These are phyloP conservation scores for Phalloptychus januarius DNA, from an alignment of 2,797 vertebrate species.

Conservation along the genomic window DNA sequence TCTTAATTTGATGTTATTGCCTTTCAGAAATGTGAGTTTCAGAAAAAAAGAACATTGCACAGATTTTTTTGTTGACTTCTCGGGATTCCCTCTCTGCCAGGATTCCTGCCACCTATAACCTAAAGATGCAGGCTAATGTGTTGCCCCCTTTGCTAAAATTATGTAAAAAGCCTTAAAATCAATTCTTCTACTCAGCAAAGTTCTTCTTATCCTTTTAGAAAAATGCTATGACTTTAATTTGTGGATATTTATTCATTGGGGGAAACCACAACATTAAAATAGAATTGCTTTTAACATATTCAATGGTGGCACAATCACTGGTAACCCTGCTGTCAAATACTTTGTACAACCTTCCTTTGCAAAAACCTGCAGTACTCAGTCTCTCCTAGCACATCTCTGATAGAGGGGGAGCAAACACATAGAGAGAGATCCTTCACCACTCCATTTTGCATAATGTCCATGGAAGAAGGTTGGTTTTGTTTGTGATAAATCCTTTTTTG, in stretches of 20 bases:
- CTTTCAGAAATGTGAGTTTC: not conserved
- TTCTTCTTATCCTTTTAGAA: not conserved
- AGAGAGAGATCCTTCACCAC: not conserved
- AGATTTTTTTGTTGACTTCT: not conserved
- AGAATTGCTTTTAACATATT: not conserved
- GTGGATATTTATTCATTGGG: not conserved
- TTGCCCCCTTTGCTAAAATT: not conserved
- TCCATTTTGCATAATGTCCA: not conserved
- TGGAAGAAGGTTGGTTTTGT: not conserved
- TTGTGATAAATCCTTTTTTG: not conserved
- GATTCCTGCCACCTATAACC: conserved; percentile 8
- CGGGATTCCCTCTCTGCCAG: conserved; percentile 13
- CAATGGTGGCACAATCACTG: not conserved
- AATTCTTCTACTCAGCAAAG: not conserved
- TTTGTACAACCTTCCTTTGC: not conserved
- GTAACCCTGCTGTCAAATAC: not conserved
- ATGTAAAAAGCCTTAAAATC: not conserved
- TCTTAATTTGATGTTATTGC: conserved; percentile 3
- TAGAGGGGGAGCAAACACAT: not conserved
- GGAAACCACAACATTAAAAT: not conserved
- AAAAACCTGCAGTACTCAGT: not conserved
- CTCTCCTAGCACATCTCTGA: not conserved
- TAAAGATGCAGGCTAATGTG: not conserved
- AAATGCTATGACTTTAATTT: not conserved
- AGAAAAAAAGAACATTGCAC: not conserved